These are phyloP conservation scores for Drosophila tanythrix DNA, from an alignment of 2,888 invertebrate species.

Conservation along the genomic window DNA sequence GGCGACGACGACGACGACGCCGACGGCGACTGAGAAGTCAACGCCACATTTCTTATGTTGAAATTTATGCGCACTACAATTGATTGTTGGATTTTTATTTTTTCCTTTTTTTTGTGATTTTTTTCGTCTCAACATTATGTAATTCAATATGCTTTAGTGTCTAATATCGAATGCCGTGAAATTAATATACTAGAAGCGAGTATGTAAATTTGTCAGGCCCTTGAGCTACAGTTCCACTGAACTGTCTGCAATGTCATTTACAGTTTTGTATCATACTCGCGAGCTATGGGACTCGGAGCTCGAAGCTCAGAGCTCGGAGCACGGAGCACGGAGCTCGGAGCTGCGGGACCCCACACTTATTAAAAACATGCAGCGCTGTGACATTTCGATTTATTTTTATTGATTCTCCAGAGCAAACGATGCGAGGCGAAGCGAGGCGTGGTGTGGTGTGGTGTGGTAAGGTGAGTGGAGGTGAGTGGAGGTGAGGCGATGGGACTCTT, in stretches of 20 bases:
- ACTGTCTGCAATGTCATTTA: slow-evolving; percentile 75
- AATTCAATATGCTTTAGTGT: slow-evolving; percentile 63
- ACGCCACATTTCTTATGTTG: slow-evolving; percentile 69
- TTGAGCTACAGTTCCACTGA: slow-evolving; percentile 47
- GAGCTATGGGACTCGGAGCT: not conserved
- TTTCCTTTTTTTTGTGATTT: slow-evolving; percentile 23
- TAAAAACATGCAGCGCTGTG: slow-evolving; percentile 72
- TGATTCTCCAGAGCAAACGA: slow-evolving; percentile 61
- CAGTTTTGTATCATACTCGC: slow-evolving; percentile 43
- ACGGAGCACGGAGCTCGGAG: slow-evolving; percentile 19
- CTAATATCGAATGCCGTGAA: slow-evolving; percentile 58
- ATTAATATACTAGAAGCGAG: slow-evolving; percentile 53
- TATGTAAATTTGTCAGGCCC: slow-evolving; percentile 41
- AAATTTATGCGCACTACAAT: slow-evolving; percentile 74
- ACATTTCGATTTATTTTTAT: slow-evolving; percentile 82
- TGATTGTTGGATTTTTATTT: slow-evolving; percentile 57
- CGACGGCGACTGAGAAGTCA: slow-evolving; percentile 19
- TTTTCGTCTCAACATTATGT: slow-evolving; percentile 39
- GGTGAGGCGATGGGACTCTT: not conserved
- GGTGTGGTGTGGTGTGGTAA: not conserved
- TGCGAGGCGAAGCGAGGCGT: not conserved
- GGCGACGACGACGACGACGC: slow-evolving; percentile 6
- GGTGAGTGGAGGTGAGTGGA: not conserved
- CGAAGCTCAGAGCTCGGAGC: slow-evolving; percentile 36
- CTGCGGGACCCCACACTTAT: slow-evolving; percentile 78